Conservation (phyloP, 2,113 vertebrate genomes). For the Amazona guildingii region DNA sequence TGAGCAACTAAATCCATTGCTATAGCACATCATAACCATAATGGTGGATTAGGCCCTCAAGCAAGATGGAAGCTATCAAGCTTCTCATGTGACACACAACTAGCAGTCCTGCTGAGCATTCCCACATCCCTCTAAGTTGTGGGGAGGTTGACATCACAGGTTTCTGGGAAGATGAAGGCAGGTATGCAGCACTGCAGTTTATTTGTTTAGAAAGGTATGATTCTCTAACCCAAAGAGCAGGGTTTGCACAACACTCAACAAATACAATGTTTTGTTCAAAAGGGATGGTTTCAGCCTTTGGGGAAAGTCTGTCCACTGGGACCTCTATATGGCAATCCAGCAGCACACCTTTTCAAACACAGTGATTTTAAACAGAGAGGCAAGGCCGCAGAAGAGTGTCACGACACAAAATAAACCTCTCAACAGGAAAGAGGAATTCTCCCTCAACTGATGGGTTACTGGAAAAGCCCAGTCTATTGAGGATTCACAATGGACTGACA, state of each 20-base stretch:
- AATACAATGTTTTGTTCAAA: background rate
- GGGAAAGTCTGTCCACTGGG: background rate
- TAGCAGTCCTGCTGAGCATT: background rate
- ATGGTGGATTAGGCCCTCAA: background rate
- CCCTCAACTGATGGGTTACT: background rate
- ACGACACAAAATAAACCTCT: background rate
- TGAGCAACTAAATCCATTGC: background rate
- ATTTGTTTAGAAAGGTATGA: background rate
- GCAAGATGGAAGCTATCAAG: background rate
- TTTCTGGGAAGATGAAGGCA: background rate
- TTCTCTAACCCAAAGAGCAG: background rate
- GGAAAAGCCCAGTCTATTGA: background rate
- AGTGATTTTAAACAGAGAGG: background rate
- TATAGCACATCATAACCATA: background rate
- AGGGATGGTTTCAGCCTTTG: background rate
- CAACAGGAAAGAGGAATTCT: background rate
- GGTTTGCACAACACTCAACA: background rate
- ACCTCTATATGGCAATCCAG: background rate
- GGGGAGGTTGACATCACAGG: background rate
- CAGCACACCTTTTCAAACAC: background rate
- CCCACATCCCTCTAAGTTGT: background rate
- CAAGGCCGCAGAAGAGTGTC: background rate
- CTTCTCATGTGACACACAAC: background rate
- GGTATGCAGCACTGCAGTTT: background rate
- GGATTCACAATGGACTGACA: background rate